A percentile compares a stretch with the other conserved stretches of the same genome.
phyloP scores from a whole-genome alignment of 2,888 invertebrate species.

The Quadroppia sp. region DNA sequence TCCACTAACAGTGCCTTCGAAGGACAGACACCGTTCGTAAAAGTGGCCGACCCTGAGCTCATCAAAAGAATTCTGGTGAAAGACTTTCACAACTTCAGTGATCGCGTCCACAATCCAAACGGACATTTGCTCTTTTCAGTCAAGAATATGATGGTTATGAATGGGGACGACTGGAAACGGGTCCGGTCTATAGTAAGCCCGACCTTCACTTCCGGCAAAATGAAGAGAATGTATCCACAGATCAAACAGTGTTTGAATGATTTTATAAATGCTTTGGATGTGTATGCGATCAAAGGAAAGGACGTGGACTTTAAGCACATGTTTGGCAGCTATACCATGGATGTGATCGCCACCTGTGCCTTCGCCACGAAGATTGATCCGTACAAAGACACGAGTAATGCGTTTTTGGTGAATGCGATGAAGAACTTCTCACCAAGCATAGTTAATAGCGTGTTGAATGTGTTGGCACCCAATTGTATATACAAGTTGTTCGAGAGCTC shows the following conservation, averaged over 20 bases:
- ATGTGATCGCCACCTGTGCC: conserved; percentile 61
- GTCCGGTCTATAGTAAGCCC: conserved; percentile 21
- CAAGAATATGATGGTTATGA: too few relatives aligned
- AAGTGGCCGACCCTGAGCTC: conserved; percentile 33
- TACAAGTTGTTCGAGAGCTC: conserved; percentile 50
- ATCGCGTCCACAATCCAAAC: background rate
- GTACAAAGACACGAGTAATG: background rate
- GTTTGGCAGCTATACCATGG: conserved; percentile 61
- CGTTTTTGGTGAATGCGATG: background rate
- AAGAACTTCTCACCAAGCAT: conserved; percentile 7
- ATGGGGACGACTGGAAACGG: conserved; percentile 36
- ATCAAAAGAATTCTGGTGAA: conserved; percentile 38
- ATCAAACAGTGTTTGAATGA: conserved; percentile 28
- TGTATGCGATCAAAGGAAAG: background rate
- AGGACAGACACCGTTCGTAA: conserved; percentile 21
- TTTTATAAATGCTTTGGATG: background rate
- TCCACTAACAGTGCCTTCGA: background rate
- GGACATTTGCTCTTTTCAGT: background rate
- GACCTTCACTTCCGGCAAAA: conserved; percentile 16
- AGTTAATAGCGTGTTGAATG: conserved; percentile 51
- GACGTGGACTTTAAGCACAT: conserved; percentile 2
- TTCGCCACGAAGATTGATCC: conserved; percentile 59
- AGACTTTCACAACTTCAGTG: conserved; percentile 34
- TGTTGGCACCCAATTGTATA: conserved; percentile 51
- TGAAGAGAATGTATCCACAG: conserved; percentile 37